Base-by-base conservation (phyloP, 2,797 vertebrate species). In the Chromobotia macracanthus region DNA sequence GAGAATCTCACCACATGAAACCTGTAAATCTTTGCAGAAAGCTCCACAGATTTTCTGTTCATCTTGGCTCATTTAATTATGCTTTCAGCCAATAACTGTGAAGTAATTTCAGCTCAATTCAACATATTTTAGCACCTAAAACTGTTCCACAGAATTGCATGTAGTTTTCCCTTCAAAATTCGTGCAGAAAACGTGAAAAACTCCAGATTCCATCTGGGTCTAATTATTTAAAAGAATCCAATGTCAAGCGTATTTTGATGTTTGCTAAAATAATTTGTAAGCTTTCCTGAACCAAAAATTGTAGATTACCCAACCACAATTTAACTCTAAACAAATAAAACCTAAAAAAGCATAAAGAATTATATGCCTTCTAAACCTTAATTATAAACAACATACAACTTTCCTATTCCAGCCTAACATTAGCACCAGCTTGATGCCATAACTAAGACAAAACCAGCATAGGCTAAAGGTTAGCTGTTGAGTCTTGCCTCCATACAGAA, bases 401-500 rank as follows among this genome's bases (percentile, higher is more conserved):
- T n/a, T n/a, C n/a, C n/a, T n/a, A 23, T 56, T 38, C 3, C n/a
- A 55, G 5, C 53, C 13, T n/a, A 58, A 35, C 6, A 50, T 21
- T 60, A 19, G 58, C 7, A 48, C 60, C 41, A 48, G 2, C 13
- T 25, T 50, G 18, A 69, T 0, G 12, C 18, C 11, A 73, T 60
- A 23, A 19, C 1, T 38, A 56, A 15, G 0, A 19, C 12, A 44
- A n/a, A 48, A 50, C 41, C 41, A 68, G 23, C 12, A 11, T 19
- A 13, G 65, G 38, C 23, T 46, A 51, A 67, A 48, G 80, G 66
- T 68, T 53, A 74, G 44, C 35, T 60, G 15, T 78, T 68, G 78
- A 78, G 66, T 76, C 31, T 63, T 19, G 77, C 53, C 61, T 41
- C 50, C 31, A 58, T 44, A 31, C 6, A 68, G 41, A 77, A 38